Evolutionary conservation across 30 jellyfish, hydroid and myxozoan genomes (phyloP).

Genomic region (Cassiopea andromeda): DNA sequence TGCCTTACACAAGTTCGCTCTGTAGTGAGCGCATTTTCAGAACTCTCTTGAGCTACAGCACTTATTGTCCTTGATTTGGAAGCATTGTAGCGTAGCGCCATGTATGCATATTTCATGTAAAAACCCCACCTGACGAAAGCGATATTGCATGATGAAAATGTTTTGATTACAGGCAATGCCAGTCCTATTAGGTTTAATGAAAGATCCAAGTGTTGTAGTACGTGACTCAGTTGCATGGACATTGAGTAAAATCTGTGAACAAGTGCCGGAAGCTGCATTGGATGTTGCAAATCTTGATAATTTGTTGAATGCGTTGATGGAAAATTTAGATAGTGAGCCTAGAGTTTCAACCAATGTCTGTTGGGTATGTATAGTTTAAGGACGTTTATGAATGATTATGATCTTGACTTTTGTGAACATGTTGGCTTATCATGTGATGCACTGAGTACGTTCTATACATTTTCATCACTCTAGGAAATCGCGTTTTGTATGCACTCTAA

Average conservation of each 20-base stretch:
- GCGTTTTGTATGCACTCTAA: too few relatives aligned
- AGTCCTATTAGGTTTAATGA: constrained; percentile 76
- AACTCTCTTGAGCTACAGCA: too few relatives aligned
- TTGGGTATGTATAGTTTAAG: constrained; percentile 79
- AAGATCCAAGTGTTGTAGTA: constrained; percentile 87
- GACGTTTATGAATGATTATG: neutral
- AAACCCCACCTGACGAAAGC: too few relatives aligned
- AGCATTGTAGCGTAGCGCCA: too few relatives aligned
- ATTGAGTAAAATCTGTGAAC: constrained; percentile 92
- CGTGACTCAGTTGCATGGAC: constrained; percentile 99
- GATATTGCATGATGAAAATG: neutral
- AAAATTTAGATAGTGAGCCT: constrained; percentile 94
- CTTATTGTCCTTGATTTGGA: too few relatives aligned
- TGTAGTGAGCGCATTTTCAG: too few relatives aligned
- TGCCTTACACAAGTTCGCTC: too few relatives aligned
- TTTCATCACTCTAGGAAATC: too few relatives aligned
- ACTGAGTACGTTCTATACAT: too few relatives aligned
- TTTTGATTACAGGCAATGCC: constrained; percentile 81
- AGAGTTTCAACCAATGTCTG: constrained; percentile 98
- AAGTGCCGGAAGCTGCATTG: constrained; percentile 96
- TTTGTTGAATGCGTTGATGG: constrained; percentile 76
- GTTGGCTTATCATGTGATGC: too few relatives aligned
- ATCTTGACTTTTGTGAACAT: neutral
- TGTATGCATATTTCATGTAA: too few relatives aligned
- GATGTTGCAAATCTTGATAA: constrained; percentile 74